A percentile compares a stretch with the other conserved stretches of the same genome.
Evolutionary conservation across 2,797 vertebrate species (phyloP).

Genomic region (Agapornis canus): DNA sequence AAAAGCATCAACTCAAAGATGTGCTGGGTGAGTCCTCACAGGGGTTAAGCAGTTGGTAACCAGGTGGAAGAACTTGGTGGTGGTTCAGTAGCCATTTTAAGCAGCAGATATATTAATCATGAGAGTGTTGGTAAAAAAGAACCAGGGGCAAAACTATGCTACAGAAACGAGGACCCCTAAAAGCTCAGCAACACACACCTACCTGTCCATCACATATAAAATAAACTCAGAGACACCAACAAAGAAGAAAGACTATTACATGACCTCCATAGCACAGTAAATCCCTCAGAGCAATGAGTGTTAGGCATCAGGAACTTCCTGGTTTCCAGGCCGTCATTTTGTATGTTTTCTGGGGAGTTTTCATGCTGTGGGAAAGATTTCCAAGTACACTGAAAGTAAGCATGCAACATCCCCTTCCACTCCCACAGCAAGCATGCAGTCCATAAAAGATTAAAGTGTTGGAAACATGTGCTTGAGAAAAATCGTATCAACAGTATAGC

Average conservation of each 20-base stretch:
- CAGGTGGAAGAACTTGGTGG: conserved; percentile 22
- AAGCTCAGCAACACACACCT: background rate
- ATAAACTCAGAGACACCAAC: background rate
- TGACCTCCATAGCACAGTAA: conserved; percentile 19
- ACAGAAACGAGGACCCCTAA: background rate
- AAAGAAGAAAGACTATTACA: conserved; percentile 18
- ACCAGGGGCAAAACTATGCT: background rate
- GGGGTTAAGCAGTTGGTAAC: conserved; percentile 45
- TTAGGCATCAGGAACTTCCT: conserved; percentile 32
- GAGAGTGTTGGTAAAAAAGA: background rate
- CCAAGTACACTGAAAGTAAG: conserved; percentile 50
- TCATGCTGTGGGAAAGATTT: conserved; percentile 45
- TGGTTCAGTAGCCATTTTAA: conserved; percentile 66
- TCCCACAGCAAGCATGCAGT: conserved; percentile 62
- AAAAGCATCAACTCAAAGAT: conserved; percentile 62
- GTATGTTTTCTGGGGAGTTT: conserved; percentile 13
- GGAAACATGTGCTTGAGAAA: conserved; percentile 31
- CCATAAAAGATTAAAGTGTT: conserved; percentile 39
- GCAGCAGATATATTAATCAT: conserved; percentile 32
- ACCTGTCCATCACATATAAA: background rate
- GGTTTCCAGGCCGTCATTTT: conserved; percentile 9
- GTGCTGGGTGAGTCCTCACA: conserved; percentile 56
- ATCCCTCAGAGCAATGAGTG: conserved; percentile 27
- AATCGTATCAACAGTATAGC: background rate
- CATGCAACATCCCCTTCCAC: conserved; percentile 57